Evolutionary conservation across 1,140 invertebrate genomes (phyloP), one percentile per base, ranked within the genome.

Genomic region (Himalopsyche phryganea): DNA sequence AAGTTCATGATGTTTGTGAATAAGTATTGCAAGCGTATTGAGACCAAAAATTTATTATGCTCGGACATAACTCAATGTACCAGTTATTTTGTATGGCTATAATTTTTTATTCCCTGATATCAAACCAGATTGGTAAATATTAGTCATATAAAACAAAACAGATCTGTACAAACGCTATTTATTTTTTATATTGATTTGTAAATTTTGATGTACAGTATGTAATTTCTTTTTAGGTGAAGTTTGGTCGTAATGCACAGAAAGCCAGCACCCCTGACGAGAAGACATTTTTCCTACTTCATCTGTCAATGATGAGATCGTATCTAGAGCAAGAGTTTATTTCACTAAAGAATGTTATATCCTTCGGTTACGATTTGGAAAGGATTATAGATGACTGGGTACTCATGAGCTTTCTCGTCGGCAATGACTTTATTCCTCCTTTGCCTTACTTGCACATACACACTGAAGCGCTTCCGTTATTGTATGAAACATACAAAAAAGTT

Each of bases 361-460:
- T 92, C 76, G 62, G 74, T 2, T 94, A 85, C 72, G 84, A 94
- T 70, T 77, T 96, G 55, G 94, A 96, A 67, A 86, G 87, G 51
- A 68, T 87, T 28, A 83, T 87, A 1, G 85, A 87, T 50, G 85
- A 87, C 57, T 86, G 87, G 90, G 85, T 98, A 2, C 74, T 98
- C 6, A 94, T 98, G 91, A 90, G 92, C 1, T 98, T 98, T 72
- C 76, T 98, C 19, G 89, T 98, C 5, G 96, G 96, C 40, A 98
- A 98, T 75, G 96, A 98, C 76, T 98, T 98, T 74, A 91, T 98
- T 66, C 96, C 96, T 0, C 84, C 97, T 76, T 77, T 98, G 50
- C 95, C 96, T 20, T 86, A 96, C 71, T 81, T 98, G 69, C 92
- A 98, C 71, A 98, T 99, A 65, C 83, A 85, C 50, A 88, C 91